Evolutionary conservation across 2,888 invertebrate genomes (phyloP).

Genomic region (Physocephala rufipes): DNA sequence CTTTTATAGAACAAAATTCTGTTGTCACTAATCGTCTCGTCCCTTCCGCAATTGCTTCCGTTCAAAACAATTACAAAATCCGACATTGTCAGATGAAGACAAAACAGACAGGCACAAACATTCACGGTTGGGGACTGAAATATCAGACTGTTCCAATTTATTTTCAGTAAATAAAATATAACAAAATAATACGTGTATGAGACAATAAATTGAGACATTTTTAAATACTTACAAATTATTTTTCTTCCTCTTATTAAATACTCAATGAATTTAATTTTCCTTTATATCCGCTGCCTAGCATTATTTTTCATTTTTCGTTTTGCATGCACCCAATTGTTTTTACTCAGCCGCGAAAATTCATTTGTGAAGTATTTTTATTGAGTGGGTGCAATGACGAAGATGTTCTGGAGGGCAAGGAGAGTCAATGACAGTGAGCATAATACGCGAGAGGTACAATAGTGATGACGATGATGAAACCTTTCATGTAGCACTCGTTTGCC

Average conservation of each 20-base stretch:
- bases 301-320: conserved; percentile 44
- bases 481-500: neutral
- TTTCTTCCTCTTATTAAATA: neutral
- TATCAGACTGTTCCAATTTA: conserved; percentile 54
- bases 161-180: conserved; percentile 2
- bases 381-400: neutral
- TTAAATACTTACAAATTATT: conserved; percentile 51
- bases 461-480: neutral
- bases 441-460: too few relatives aligned
- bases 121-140: neutral
- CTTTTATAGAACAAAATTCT: neutral
- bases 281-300: neutral
- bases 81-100: neutral
- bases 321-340: conserved; percentile 12
- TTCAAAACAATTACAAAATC: conserved; percentile 34
- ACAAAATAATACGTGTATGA: conserved; percentile 38
- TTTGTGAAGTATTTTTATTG: too few relatives aligned
- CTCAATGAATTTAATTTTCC: neutral
- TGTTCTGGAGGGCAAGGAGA: neutral
- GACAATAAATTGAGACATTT: conserved; percentile 5
- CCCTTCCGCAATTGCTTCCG: neutral
- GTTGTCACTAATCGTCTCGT: too few relatives aligned
- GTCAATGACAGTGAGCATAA: too few relatives aligned
- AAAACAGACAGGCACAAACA: neutral
- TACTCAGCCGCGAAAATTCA: conserved; percentile 18